phyloP scores from a whole-genome alignment of 2,113 vertebrate genomes.

The Salvelinus alpinus region DNA sequence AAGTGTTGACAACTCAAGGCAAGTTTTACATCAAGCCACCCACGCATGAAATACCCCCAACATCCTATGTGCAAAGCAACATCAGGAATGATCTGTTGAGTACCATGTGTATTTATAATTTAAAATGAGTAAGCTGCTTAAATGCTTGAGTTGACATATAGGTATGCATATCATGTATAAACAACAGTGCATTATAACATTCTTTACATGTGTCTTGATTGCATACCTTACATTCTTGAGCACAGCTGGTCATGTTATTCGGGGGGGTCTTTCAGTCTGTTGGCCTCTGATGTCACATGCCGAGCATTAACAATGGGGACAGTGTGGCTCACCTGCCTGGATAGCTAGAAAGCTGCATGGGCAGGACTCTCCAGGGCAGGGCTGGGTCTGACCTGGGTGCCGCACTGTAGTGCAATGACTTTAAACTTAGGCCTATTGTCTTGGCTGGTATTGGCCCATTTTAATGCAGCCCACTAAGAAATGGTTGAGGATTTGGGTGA shows the following conservation, averaged over 20 bases:
- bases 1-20: neutral
- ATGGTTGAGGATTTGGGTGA: neutral
- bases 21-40: neutral
- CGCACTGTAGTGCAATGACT: no score
- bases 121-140: neutral
- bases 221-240: no score
- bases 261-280: no score
- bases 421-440: no score
- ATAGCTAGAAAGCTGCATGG: no score
- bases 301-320: no score
- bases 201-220: neutral
- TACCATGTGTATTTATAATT: neutral
- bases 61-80: neutral
- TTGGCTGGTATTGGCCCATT: neutral
- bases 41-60: neutral
- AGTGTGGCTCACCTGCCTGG: no score
- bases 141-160: neutral
- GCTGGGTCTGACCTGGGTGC: no score
- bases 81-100: neutral
- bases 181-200: neutral
- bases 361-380: no score
- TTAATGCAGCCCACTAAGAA: neutral
- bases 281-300: neutral
- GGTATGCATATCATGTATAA: neutral
- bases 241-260: no score